A percentile compares a stretch with the other conserved stretches of the same genome.
Conservation (phyloP, 92 coral and sea anemone genomes). For the Bergia puertoricense region DNA sequence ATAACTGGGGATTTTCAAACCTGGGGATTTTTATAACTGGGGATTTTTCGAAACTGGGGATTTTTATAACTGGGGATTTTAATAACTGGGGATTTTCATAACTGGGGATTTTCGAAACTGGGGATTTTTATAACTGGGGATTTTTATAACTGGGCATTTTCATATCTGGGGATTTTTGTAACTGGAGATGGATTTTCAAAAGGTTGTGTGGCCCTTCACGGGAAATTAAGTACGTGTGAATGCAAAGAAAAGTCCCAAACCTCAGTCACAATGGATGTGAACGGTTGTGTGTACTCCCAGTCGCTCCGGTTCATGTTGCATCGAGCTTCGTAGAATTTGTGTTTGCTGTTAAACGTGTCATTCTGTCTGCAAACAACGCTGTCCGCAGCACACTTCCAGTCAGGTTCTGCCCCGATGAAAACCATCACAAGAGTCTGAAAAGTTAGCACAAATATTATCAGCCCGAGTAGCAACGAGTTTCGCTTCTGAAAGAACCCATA, state of each 20-base stretch:
- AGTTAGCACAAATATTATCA: slow-evolving; percentile 78
- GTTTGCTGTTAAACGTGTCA: slow-evolving; percentile 64
- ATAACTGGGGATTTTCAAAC: too few species aligned
- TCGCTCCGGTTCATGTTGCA: slow-evolving; percentile 84
- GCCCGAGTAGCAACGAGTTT: slow-evolving; percentile 71
- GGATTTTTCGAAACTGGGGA: too few species aligned
- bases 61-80: too few species aligned
- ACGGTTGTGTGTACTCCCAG: slow-evolving; percentile 85
- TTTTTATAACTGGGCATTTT: too few species aligned
- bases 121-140: too few species aligned
- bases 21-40: too few species aligned
- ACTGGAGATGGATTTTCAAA: too few species aligned
- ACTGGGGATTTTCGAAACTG: too few species aligned
- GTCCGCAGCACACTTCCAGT: slow-evolving; percentile 72
- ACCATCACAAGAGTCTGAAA: slow-evolving; percentile 94
- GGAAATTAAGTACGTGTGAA: too few species aligned
- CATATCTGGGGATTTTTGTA: too few species aligned
- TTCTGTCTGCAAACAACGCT: slow-evolving; percentile 68
- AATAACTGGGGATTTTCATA: too few species aligned
- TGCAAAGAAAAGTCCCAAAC: slow-evolving; percentile 18
- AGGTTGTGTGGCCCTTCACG: too few species aligned
- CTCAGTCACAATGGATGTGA: slow-evolving; percentile 90
- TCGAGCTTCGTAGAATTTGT: slow-evolving; percentile 61
- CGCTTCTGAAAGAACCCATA: slow-evolving; percentile 91
- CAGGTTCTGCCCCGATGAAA: slow-evolving; percentile 89